Evolutionary conservation across 2,113 vertebrate species (phyloP), one percentile per base, ranked within the genome.

Genomic region (Scartelaos histophorus): DNA sequence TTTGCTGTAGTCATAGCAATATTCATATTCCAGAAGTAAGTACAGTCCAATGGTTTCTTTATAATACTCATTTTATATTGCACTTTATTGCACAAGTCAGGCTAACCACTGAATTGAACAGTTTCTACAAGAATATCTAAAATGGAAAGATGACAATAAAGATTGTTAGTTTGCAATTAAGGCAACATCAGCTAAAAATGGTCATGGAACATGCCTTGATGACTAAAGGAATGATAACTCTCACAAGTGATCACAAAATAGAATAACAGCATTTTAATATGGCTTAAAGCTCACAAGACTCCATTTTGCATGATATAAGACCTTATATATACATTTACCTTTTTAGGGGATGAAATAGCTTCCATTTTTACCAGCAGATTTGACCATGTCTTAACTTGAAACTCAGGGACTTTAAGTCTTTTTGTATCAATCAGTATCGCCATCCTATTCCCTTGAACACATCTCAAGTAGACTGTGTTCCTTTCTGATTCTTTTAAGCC

Each of bases 21-120:
- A 91, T 98, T 99, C 89, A 85, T 98, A 89, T 94, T 98, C 85
- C 97, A 98, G 89, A 99, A 98, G 97, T 99, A 95, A 98, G 97
- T 95, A 76, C 67, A 53, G 0, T 51, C 29, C 57, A 38, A 34
- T 35, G 9, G 19, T 34, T 35, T 35, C 9, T 62, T 35, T 17
- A 35, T 13, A 3, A 17, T 7, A 7, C 15, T 0, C 11, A 7
- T 34, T 7, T 34, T 19, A 3, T 35, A 17, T 62, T 29, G 16
- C 6, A 19, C 29, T 35, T 35, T 35, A 19, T 62, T 34, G 22
- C 56, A 58, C 22, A 38, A 19, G 16, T 61, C 25, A 61, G 34
- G 25, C 25, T 35, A 61, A 58, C 0, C 5, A 15, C 13, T 56
- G 9, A 11, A 12, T 43, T 10, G 1, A 43, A 43, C 10, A 43